phyloP scores from a whole-genome alignment of 2,113 vertebrate genomes.

The Engystomops pustulosus region DNA sequence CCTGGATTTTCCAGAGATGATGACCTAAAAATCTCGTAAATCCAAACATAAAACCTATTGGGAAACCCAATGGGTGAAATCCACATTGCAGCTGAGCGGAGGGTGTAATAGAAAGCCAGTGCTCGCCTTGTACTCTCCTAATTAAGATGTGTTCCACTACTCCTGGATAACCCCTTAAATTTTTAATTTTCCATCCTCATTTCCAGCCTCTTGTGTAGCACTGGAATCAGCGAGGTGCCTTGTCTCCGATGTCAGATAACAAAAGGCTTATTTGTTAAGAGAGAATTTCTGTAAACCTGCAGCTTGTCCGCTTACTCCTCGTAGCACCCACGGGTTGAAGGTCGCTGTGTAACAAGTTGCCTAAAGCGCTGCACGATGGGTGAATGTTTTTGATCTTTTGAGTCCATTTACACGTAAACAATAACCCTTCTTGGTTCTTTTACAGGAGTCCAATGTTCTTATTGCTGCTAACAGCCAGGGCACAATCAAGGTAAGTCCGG shows the following conservation, averaged over 20 bases:
- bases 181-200: not conserved
- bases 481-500: constrained; percentile 94
- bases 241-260: not conserved
- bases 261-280: not conserved
- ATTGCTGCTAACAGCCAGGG: constrained; percentile 99
- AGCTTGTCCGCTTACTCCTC: not conserved
- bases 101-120: not conserved
- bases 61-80: not conserved
- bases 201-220: not conserved
- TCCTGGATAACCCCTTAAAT: not conserved
- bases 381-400: not conserved
- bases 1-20: not conserved
- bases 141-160: not conserved
- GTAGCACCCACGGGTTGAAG: not conserved
- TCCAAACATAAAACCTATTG: not conserved
- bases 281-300: not conserved
- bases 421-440: constrained; percentile 64
- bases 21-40: not conserved
- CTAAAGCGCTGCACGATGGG: not conserved
- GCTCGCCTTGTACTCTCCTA: not conserved
- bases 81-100: no score
- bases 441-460: constrained; percentile 95
- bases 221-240: not conserved
- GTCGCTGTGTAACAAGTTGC: not conserved
- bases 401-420: not conserved